phyloP scores from a whole-genome alignment of 2,797 vertebrate genomes.

The Sarcophilus harrisii region DNA sequence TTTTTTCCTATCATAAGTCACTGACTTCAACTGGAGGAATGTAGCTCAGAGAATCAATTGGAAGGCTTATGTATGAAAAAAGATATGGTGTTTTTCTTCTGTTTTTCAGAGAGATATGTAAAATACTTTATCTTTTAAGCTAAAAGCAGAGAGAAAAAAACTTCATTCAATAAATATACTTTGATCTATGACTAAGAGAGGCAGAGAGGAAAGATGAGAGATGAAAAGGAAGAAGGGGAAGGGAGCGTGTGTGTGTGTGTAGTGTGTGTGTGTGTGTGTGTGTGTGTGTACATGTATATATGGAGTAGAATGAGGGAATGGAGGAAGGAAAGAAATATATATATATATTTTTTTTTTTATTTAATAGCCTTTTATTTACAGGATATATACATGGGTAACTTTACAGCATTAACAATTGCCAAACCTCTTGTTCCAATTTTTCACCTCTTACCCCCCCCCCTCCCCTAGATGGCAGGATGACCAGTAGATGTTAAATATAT shows the following conservation, averaged over 20 bases:
- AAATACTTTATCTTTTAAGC: conserved; percentile 18
- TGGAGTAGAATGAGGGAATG: neutral
- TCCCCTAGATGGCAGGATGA: no score
- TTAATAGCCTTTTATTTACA: no score
- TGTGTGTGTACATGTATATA: neutral
- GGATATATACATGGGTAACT: no score
- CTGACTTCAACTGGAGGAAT: neutral
- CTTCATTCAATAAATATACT: neutral
- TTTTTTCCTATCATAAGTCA: neutral
- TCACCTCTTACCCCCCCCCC: no score
- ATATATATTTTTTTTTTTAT: no score
- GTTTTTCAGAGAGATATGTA: conserved; percentile 22
- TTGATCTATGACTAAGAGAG: neutral
- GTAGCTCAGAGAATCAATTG: neutral
- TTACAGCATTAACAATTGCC: no score
- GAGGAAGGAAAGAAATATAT: neutral
- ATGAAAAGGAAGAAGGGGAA: neutral
- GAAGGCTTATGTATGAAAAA: neutral
- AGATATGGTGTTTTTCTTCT: neutral
- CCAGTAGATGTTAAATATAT: no score
- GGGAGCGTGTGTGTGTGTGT: neutral
- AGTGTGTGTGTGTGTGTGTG: no score
- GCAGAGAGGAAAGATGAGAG: neutral
- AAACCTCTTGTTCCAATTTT: no score
- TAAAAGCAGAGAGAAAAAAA: conserved; percentile 20